Base-by-base conservation (phyloP, 2,888 invertebrate species). In the Caenorhabditis wallacei region DNA sequence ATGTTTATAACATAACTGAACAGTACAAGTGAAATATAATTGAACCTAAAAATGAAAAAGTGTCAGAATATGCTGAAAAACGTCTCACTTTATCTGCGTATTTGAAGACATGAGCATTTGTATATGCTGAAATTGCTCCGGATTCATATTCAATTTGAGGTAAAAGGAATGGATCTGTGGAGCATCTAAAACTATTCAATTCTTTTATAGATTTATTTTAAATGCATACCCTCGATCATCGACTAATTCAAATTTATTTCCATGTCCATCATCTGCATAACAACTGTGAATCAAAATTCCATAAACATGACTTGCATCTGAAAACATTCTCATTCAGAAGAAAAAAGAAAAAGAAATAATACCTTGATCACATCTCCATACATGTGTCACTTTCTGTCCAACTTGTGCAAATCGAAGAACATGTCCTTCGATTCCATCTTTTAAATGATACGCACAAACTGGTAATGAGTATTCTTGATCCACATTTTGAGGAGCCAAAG, bases 251-350 rank as follows among this genome's bases (percentile, higher is more conserved):
- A 92, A 91, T 26, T 88, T 87, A 71, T 92, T 91, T 3, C 92
- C 92, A n/a, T 85, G 86, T 0, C 92, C 92, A 74, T 92, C 92
- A 72, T 92, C 92, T 13, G 92, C 92, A 79, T 86, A 92, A 70
- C 92, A 92, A 56, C 88, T 89, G 80, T 92, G 92, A 54, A 92
- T 89, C 54, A 92, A 76, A 61, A 92, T 86, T 11, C 91, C 91
- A 78, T 91, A 92, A 11, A 92, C 85, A 43, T 84, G 88, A 18
- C 88, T 89, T 13, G 89, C 91, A 37, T 83, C 89, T 89, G 57
- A 82, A 84, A 61, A 5, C 46, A n/a, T 59, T 13, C 7, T 16
- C 30, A 30, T 30, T 3, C 8, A n/a, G n/a, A n/a, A n/a, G n/a
- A 30, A 30, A 8, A 30, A 3, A 30, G 30, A 30, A 30, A 5